These are phyloP conservation scores for Platypus cylindrus DNA, from an alignment of 2,888 invertebrate genomes.

Conservation along the genomic window DNA sequence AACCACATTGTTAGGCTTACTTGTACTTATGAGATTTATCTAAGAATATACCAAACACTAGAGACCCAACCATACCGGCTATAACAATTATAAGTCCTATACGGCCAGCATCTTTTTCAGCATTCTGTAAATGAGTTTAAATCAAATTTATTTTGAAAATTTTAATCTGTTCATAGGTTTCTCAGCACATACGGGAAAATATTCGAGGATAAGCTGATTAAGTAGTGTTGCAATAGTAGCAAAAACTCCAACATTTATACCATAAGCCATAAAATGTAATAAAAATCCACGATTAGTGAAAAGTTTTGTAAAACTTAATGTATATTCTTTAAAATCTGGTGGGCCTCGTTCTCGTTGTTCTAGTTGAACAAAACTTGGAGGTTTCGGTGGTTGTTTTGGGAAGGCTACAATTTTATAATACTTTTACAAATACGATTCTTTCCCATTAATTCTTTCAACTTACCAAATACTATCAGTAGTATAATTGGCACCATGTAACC, in stretches of 20 bases:
- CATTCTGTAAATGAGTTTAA: slow-evolving; percentile 32
- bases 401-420: slow-evolving; percentile 36
- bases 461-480: slow-evolving; percentile 15
- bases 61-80: slow-evolving; percentile 81
- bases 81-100: slow-evolving; percentile 82
- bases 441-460: slow-evolving; percentile 4
- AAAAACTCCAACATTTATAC: slow-evolving; percentile 90
- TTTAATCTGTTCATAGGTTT: background rate
- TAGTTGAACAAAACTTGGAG: slow-evolving; percentile 41
- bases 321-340: slow-evolving; percentile 32
- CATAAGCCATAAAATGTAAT: slow-evolving; percentile 70
- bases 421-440: background rate
- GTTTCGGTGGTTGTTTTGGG: slow-evolving; percentile 40
- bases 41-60: slow-evolving; percentile 73
- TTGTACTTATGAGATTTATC: slow-evolving; percentile 89
- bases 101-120: slow-evolving; percentile 66
- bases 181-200: slow-evolving; percentile 59
- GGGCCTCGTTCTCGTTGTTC: slow-evolving; percentile 26
- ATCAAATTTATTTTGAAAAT: background rate
- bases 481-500: slow-evolving; percentile 38
- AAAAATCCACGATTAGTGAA: slow-evolving; percentile 60
- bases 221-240: slow-evolving; percentile 90
- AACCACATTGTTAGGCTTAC: too few relatives aligned
- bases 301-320: slow-evolving; percentile 56
- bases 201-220: slow-evolving; percentile 68